Conservation (phyloP, 2,113 vertebrate genomes). For the Pteruthius melanotis region DNA sequence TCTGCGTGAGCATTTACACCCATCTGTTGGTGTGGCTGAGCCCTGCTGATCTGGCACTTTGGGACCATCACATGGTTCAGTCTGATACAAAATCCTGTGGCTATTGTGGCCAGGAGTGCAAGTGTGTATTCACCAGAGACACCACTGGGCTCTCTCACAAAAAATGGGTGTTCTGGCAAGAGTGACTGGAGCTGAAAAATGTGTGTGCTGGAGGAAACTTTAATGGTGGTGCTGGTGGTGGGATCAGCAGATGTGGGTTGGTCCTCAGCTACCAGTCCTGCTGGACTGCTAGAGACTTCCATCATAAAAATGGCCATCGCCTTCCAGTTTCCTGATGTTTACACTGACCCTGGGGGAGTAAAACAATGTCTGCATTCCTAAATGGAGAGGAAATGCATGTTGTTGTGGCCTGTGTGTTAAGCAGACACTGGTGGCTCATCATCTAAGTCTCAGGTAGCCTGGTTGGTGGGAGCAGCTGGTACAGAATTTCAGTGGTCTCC, state of each 20-base stretch:
- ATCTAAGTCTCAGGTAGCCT: neutral
- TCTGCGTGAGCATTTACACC: neutral
- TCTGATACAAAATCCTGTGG: neutral
- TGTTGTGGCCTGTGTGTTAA: neutral
- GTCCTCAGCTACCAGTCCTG: neutral
- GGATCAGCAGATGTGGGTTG: neutral
- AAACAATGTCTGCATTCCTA: neutral
- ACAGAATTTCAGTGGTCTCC: neutral
- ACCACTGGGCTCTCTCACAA: neutral
- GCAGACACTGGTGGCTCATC: neutral
- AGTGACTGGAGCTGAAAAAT: neutral
- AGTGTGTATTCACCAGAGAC: neutral
- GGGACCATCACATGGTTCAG: neutral
- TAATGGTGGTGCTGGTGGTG: neutral
- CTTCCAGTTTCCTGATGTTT: neutral
- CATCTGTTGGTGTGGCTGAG: neutral
- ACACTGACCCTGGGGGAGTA: neutral
- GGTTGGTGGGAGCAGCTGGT: neutral
- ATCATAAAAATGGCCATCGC: accelerated
- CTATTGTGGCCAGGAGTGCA: neutral
- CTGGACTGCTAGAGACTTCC: neutral
- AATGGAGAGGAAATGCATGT: neutral
- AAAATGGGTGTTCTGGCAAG: neutral
- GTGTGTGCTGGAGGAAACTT: neutral
- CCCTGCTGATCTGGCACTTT: neutral